Base-by-base conservation (phyloP, 2,797 vertebrate species). In the Calcarius lapponicus region DNA sequence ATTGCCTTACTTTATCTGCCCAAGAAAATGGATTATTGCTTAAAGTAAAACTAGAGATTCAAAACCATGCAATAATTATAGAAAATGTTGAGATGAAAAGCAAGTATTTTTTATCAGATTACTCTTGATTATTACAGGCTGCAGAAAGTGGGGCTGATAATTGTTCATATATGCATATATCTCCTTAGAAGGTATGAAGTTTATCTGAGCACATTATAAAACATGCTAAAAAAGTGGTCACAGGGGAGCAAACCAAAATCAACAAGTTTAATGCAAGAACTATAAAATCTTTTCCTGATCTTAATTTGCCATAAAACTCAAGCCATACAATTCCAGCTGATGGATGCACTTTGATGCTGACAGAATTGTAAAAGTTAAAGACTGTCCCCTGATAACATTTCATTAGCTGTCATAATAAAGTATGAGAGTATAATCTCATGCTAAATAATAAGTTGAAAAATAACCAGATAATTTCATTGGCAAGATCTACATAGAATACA, bases 81-180 rank as follows among this genome's bases (percentile, higher is more conserved):
- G 72, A 93, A 93, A 88, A 80, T 38, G 48, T 86, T 79, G 43
- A 90, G 43, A 94, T 86, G 88, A 92, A 93, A 96, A 87, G 34
- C 31, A 86, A 82, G 73, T 32, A 36, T 9, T 62, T 74, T 93
- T 90, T 78, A 90, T 92, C 54, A 61, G 43, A 71, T 75, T 47
- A 67, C 6, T 54, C 58, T 74, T 88, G 25, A 78, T 53, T 92
- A 67, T 80, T 32, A 67, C 43, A 92, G 22, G 29, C 40, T 86
- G 86, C 64, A 91, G 61, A 74, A 93, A 86, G 92, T 9, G 26
- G 21, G 64, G 13, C 36, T 81, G 56, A 71, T 70, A 88, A 79
- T 36, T 73, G 36, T n/a, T 93, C 12, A 51, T 65, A 74, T 34
- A 42, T 42, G 34, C 54, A 65, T 80, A 66, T 34, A 28, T 31